phyloP scores from a whole-genome alignment of 2,888 invertebrate species.

The Bedellia somnulentella region DNA sequence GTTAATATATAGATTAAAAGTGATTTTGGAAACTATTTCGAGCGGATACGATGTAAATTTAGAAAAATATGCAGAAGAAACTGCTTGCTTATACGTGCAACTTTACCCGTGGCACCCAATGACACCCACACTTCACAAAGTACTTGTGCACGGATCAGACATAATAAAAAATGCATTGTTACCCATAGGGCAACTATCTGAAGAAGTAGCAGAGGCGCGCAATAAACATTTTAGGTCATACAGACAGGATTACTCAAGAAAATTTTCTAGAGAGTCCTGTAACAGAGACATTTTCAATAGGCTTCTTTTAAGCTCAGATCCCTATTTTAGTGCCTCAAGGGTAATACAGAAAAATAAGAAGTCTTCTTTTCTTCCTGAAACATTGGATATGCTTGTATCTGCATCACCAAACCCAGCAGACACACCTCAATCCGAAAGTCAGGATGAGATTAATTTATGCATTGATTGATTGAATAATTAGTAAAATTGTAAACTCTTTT shows the following conservation, averaged over 20 bases:
- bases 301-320: slow-evolving; percentile 10
- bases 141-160: slow-evolving; percentile 14
- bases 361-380: slow-evolving; percentile 5
- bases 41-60: slow-evolving; percentile 5
- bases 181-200: slow-evolving; percentile 17
- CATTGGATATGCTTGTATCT: slow-evolving; percentile 1
- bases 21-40: no score
- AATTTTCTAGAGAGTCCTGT: slow-evolving; percentile 11
- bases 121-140: slow-evolving; percentile 16
- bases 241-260: slow-evolving; percentile 12
- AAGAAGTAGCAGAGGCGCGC: slow-evolving; percentile 18
- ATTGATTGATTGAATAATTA: no score
- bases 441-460: no score
- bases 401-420: slow-evolving; percentile 1
- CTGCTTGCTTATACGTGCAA: slow-evolving; percentile 3
- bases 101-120: slow-evolving; percentile 12
- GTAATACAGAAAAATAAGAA: slow-evolving; percentile 7
- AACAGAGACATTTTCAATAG: slow-evolving; percentile 11
- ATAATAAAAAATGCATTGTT: slow-evolving; percentile 14
- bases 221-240: slow-evolving; percentile 16
- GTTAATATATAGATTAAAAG: no score
- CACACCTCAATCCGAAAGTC: no score
- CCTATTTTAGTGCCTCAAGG: slow-evolving; percentile 6
- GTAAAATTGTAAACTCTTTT: no score
- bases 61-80: slow-evolving; percentile 2